These are phyloP conservation scores for Cryptoleucopteryx plumbea DNA, from an alignment of 2,113 vertebrate genomes.

Conservation along the genomic window DNA sequence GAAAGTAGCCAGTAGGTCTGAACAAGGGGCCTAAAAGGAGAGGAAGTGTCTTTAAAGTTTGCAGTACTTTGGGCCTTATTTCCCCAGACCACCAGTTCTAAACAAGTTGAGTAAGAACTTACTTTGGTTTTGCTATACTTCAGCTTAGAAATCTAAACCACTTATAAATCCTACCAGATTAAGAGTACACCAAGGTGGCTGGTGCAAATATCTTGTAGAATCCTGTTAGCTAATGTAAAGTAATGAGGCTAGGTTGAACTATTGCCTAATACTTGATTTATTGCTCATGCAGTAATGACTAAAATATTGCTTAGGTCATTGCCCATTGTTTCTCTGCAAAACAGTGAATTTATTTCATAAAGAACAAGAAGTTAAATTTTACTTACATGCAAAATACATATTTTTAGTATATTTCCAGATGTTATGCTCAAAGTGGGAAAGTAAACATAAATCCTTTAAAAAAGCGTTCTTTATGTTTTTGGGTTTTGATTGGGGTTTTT, in stretches of 20 bases:
- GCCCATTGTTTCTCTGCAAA: not conserved
- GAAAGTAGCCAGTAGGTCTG: not conserved
- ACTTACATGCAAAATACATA: not conserved
- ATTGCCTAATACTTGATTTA: not conserved
- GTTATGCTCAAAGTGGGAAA: not conserved
- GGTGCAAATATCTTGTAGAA: not conserved
- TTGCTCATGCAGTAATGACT: not conserved
- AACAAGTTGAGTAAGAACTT: not conserved
- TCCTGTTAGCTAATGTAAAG: not conserved
- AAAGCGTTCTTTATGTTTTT: not conserved
- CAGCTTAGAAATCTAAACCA: not conserved
- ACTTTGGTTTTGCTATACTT: not conserved
- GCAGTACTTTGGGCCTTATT: not conserved
- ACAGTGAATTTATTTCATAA: not conserved
- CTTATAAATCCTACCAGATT: not conserved
- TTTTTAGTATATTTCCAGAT: not conserved
- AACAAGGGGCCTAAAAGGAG: not conserved
- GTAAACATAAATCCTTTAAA: not conserved
- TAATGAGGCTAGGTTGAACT: not conserved
- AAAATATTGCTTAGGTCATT: not conserved
- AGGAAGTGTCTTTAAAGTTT: not conserved
- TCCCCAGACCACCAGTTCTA: not conserved
- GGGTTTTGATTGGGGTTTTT: too few species aligned
- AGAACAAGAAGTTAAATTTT: not conserved
- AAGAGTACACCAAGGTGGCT: not conserved